A percentile compares a stretch with the other conserved stretches of the same genome.
phyloP scores from a whole-genome alignment of 1,140 invertebrate genomes.

The Mycetomoellerius zeteki region DNA sequence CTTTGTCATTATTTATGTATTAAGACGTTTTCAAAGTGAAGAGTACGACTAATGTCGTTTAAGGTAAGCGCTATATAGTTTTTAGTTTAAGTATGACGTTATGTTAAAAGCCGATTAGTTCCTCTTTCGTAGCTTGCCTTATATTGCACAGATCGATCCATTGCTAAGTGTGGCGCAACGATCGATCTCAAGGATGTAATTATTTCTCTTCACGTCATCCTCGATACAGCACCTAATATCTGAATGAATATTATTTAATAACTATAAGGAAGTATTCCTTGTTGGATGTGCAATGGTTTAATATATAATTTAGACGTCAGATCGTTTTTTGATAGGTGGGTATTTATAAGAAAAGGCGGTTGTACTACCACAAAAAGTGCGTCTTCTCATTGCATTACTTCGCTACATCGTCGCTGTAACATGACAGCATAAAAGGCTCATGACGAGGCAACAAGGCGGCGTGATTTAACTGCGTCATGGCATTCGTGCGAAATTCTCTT shows the following conservation, averaged over 20 bases:
- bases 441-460: slow-evolving; percentile 46
- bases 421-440: slow-evolving; percentile 52
- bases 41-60: slow-evolving; percentile 29
- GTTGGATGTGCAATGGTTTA: slow-evolving; percentile 23
- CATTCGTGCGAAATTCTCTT: slow-evolving; percentile 36
- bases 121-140: neutral
- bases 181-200: slow-evolving; percentile 12
- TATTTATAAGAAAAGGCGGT: neutral
- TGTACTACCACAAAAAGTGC: slow-evolving; percentile 26
- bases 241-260: slow-evolving; percentile 36
- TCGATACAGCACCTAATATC: neutral
- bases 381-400: slow-evolving; percentile 51
- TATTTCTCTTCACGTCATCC: slow-evolving; percentile 17
- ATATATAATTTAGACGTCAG: slow-evolving; percentile 57
- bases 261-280: neutral
- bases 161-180: neutral
- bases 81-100: neutral
- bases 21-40: slow-evolving; percentile 26
- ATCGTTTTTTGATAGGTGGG: slow-evolving; percentile 1
- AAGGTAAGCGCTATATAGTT: slow-evolving; percentile 11
- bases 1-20: slow-evolving; percentile 59
- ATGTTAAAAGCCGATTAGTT: slow-evolving; percentile 37
- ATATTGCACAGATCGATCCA: neutral
- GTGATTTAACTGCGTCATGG: slow-evolving; percentile 57
- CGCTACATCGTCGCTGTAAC: slow-evolving; percentile 25